These are phyloP conservation scores for Tarsius wallacei DNA, from an alignment of 2,797 vertebrate genomes.

Conservation along the genomic window DNA sequence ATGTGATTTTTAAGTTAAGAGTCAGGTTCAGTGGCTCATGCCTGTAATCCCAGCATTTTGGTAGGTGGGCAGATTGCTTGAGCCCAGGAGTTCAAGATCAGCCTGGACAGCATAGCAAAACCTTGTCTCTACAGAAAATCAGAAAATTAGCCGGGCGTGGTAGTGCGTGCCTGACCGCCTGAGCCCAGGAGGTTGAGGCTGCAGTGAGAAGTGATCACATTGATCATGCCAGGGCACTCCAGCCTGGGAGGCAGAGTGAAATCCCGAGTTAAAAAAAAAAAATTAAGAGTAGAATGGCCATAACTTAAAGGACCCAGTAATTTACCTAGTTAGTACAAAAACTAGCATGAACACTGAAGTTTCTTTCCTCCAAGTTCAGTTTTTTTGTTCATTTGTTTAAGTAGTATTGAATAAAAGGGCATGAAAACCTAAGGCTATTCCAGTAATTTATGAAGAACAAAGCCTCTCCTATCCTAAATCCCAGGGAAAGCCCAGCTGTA, in stretches of 20 bases:
- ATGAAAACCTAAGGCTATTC: background rate
- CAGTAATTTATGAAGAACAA: background rate
- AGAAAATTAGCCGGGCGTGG: too few relatives aligned
- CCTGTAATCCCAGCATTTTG: too few relatives aligned
- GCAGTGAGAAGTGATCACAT: too few relatives aligned
- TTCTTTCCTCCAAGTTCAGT: background rate
- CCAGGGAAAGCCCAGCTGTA: background rate
- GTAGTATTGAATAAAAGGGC: background rate
- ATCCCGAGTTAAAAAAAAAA: background rate
- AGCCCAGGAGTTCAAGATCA: too few relatives aligned
- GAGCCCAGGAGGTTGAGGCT: too few relatives aligned
- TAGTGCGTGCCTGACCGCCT: too few relatives aligned
- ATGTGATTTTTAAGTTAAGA: conserved; percentile 30
- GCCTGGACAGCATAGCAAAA: too few relatives aligned
- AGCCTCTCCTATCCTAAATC: background rate
- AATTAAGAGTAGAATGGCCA: background rate
- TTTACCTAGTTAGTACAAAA: background rate
- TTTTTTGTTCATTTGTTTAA: background rate
- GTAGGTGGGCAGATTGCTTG: too few relatives aligned
- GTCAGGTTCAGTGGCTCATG: background rate
- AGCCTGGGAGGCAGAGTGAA: too few relatives aligned
- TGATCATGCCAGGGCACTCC: too few relatives aligned
- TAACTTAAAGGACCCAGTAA: conserved; percentile 11
- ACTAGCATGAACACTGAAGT: background rate
- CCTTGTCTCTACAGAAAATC: too few relatives aligned